phyloP scores from a whole-genome alignment of 2,888 invertebrate genomes.

The Melieria picta region DNA sequence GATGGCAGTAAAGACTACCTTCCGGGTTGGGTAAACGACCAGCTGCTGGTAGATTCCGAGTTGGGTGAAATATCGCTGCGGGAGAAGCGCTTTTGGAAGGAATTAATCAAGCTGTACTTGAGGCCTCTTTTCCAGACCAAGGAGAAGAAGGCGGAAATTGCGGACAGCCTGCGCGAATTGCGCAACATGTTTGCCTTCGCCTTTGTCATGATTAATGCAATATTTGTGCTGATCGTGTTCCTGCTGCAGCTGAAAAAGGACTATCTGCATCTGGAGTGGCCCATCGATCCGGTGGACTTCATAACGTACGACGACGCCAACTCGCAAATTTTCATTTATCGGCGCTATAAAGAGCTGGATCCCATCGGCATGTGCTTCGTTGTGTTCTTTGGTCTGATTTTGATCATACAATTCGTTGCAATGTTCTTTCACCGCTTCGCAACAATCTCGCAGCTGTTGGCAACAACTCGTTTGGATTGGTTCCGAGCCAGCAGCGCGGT shows the following conservation, averaged over 20 bases:
- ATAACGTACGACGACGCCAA: conserved; percentile 67
- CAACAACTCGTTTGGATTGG: conserved; percentile 72
- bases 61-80: conserved; percentile 73
- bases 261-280: conserved; percentile 75
- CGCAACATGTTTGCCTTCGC: conserved; percentile 75
- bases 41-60: conserved; percentile 73
- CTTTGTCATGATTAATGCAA: conserved; percentile 80
- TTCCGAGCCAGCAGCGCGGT: conserved; percentile 56
- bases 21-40: conserved; percentile 76
- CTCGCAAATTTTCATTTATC: conserved; percentile 68
- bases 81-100: conserved; percentile 82
- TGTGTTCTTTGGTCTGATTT: conserved; percentile 75
- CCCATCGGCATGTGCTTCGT: conserved; percentile 81
- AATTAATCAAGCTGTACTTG: conserved; percentile 79
- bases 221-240: conserved; percentile 80
- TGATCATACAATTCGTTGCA: conserved; percentile 77
- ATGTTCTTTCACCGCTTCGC: conserved; percentile 82
- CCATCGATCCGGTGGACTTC: conserved; percentile 70
- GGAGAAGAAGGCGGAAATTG: conserved; percentile 68
- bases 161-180: conserved; percentile 65
- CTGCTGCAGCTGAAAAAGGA: conserved; percentile 79
- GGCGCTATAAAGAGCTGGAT: conserved; percentile 74
- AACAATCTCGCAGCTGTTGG: conserved; percentile 79
- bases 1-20: conserved; percentile 47
- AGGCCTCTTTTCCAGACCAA: conserved; percentile 77